A percentile compares a stretch with the other conserved stretches of the same genome.
These are phyloP conservation scores for Tokudaia muenninki DNA, from an alignment of 2,797 vertebrate genomes.

Conservation along the genomic window DNA sequence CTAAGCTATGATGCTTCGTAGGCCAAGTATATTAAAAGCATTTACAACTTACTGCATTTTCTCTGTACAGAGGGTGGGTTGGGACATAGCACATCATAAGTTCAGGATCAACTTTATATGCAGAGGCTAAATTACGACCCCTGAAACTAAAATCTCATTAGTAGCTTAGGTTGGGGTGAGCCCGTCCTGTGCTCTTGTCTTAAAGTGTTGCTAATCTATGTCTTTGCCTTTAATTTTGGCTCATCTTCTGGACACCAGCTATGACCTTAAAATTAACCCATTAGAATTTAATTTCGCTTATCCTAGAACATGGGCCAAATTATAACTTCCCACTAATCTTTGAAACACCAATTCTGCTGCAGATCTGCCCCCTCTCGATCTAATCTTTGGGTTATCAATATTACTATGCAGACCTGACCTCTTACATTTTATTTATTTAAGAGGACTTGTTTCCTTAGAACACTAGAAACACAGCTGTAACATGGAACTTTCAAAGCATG, in stretches of 20 bases:
- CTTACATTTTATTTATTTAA: not conserved
- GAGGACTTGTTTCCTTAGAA: not conserved
- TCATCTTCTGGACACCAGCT: not conserved
- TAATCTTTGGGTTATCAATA: too few species aligned
- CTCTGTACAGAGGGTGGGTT: not conserved
- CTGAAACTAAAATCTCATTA: slow-evolving; percentile 30
- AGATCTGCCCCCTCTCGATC: not conserved
- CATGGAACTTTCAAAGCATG: not conserved
- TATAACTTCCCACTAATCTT: not conserved
- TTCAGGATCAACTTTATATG: not conserved
- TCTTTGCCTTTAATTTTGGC: not conserved
- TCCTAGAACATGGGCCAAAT: not conserved
- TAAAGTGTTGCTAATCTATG: not conserved
- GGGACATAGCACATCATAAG: not conserved
- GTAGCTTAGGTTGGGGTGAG: not conserved
- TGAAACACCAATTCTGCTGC: not conserved
- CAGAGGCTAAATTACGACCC: not conserved
- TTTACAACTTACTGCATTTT: not conserved
- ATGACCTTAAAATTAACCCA: not conserved
- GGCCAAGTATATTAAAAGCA: not conserved
- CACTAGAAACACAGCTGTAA: not conserved
- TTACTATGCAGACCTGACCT: not conserved
- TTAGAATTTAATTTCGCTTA: not conserved
- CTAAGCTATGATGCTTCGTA: not conserved
- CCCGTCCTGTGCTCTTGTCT: not conserved